These are phyloP conservation scores for Arrhopalites spinosus DNA, from an alignment of 2,888 invertebrate species.

Conservation along the genomic window DNA sequence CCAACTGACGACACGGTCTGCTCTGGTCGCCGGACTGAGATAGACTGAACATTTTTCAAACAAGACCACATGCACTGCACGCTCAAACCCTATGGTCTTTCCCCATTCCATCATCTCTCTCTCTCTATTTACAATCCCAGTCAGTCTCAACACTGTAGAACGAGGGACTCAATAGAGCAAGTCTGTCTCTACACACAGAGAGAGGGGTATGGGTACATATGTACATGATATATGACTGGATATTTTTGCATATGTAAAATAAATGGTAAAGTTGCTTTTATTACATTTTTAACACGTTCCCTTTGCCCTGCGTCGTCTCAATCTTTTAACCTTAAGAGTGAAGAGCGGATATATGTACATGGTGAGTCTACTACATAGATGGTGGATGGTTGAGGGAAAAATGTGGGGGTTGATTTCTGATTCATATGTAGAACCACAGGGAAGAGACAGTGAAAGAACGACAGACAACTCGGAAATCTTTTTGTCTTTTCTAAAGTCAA, in stretches of 20 bases:
- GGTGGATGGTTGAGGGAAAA: background rate
- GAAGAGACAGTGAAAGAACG: background rate
- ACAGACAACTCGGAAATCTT: background rate
- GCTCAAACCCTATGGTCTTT: background rate
- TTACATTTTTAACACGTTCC: background rate
- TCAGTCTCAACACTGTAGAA: background rate
- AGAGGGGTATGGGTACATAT: background rate
- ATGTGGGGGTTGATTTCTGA: background rate
- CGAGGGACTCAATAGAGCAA: background rate
- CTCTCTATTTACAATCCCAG: background rate
- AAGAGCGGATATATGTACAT: too few species aligned
- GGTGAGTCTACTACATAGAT: background rate
- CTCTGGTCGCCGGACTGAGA: constrained; percentile 42
- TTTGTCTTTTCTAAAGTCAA: constrained; percentile 13
- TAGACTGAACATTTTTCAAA: constrained; percentile 40
- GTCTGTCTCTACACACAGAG: background rate
- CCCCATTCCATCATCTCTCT: background rate
- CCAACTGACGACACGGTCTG: constrained; percentile 43
- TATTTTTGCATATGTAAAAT: too few species aligned
- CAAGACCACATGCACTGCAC: background rate
- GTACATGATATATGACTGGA: too few species aligned
- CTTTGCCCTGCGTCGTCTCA: background rate
- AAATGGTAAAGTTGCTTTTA: background rate
- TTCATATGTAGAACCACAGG: background rate
- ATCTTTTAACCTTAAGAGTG: too few species aligned